Conservation (phyloP, 2,113 vertebrate species). For the Myanophis thanlyinensis region DNA sequence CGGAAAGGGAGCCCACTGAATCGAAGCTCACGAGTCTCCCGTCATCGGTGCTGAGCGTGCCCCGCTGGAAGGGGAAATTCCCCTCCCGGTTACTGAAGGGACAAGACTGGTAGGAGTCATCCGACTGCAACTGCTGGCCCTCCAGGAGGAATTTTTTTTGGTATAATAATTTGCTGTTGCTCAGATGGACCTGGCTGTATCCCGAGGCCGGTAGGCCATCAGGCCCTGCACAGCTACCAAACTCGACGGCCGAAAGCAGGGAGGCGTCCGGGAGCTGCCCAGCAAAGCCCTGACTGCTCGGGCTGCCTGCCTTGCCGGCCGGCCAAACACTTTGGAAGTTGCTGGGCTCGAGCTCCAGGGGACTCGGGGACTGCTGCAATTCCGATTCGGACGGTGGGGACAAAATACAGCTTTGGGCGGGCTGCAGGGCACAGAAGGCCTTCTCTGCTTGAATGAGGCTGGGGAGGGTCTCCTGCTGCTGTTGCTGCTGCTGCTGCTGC, state of each 20-base stretch:
- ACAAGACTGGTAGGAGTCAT: conserved; percentile 91
- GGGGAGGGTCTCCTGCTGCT: conserved; percentile 65
- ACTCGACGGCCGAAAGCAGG: conserved; percentile 76
- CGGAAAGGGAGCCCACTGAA: conserved; percentile 93
- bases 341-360: conserved; percentile 81
- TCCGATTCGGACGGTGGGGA: conserved; percentile 92
- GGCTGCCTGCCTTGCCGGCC: conserved; percentile 64
- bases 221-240: conserved; percentile 70
- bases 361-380: conserved; percentile 90
- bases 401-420: conserved; percentile 89
- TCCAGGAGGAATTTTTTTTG: conserved; percentile 90
- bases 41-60: conserved; percentile 87
- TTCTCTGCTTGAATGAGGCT: conserved; percentile 84
- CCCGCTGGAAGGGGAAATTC: conserved; percentile 93
- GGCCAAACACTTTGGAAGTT: conserved; percentile 83
- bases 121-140: conserved; percentile 81
- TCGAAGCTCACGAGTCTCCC: conserved; percentile 96
- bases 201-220: conserved; percentile 78
- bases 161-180: conserved; percentile 87
- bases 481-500: conserved; percentile 58
- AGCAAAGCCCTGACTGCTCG: conserved; percentile 75
- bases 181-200: conserved; percentile 84
- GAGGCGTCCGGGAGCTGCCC: conserved; percentile 78
- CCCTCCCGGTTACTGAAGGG: conserved; percentile 87
- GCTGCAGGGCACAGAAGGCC: conserved; percentile 86